Base-by-base conservation (phyloP, 2,797 vertebrate species). In the Poliocrania exsul region DNA sequence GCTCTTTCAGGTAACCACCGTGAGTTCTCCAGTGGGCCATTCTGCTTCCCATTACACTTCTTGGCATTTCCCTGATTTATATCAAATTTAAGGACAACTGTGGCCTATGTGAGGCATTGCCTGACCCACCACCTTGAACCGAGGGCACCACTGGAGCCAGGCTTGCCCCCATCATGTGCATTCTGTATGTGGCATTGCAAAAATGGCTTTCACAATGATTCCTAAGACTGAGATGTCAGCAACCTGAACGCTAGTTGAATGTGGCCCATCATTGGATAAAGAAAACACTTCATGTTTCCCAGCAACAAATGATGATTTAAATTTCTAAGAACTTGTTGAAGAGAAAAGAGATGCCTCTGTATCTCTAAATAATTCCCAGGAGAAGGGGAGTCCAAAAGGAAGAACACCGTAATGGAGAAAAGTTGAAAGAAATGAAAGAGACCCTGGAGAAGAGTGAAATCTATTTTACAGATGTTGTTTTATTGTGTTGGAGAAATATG, bases 401-500 rank as follows among this genome's bases (percentile, higher is more conserved):
- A 56, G 57, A 88, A 37, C 23, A 50, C 3, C 0, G 0, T 64
- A 40, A 60, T 26, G 8, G 19, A 73, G 40, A 78, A 71, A 49
- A 86, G 17, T 29, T 33, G 26, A 66, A 91, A 88, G 38, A 71
- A 58, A 72, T 33, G 1, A 58, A 87, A 58, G 18, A 90, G 3
- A 47, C 51, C 13, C 60, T 20, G 18, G 70, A 73, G 86, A 89
- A 84, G 15, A 28, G 38, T 33, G 40, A 88, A 86, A 90, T 70
- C 38, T 77, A 51, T 83, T 93, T 87, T 80, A 89, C 33, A 87
- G 60, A 40, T 77, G n/a, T 49, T 69, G 24, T 28, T 87, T 51
- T 62, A 70, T 62, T 73, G 20, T 60, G 20, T 17, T 89, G 67
- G 44, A 91, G 29, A 77, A 90, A 3, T 0, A 0, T 61, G 93